phyloP scores from a whole-genome alignment of 2,113 vertebrate species.

The Hippocampus guttulatus region DNA sequence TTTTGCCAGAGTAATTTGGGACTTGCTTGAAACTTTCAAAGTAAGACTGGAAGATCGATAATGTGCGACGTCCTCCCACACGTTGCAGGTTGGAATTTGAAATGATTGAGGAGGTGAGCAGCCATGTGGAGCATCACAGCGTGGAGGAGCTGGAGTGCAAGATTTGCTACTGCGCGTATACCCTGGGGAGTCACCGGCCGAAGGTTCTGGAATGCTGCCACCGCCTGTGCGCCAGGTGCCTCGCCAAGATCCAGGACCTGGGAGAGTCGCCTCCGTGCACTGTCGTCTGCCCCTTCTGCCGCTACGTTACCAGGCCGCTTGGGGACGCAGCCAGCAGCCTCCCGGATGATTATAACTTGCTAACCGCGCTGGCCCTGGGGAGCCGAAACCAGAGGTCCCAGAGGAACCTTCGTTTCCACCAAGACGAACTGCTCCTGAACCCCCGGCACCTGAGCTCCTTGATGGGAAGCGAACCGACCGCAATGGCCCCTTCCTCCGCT shows the following conservation, averaged over 20 bases:
- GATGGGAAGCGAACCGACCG: slow-evolving; percentile 71
- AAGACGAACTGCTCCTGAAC: slow-evolving; percentile 84
- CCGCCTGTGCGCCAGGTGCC: slow-evolving; percentile 88
- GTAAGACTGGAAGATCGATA: neutral
- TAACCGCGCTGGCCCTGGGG: slow-evolving; percentile 77
- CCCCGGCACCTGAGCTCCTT: slow-evolving; percentile 81
- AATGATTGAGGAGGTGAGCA: slow-evolving; percentile 69
- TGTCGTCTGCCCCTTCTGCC: slow-evolving; percentile 92
- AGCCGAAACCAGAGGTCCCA: slow-evolving; percentile 61
- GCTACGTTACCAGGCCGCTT: slow-evolving; percentile 80
- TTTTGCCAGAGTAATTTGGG: no score
- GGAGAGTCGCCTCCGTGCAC: slow-evolving; percentile 80
- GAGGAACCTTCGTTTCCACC: slow-evolving; percentile 77
- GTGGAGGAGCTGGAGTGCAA: slow-evolving; percentile 91
- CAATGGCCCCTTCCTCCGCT: slow-evolving; percentile 39
- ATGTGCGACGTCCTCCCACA: neutral
- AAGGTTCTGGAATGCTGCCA: slow-evolving; percentile 90
- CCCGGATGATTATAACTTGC: slow-evolving; percentile 87
- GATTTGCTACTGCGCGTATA: slow-evolving; percentile 91
- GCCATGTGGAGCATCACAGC: slow-evolving; percentile 58
- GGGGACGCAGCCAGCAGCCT: slow-evolving; percentile 79
- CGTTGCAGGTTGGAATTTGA: neutral
- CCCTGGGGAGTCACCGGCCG: slow-evolving; percentile 80
- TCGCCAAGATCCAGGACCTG: slow-evolving; percentile 86
- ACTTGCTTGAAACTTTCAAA: no score